Evolutionary conservation across 2,113 vertebrate genomes (phyloP).

Genomic region (Halichoeres trimaculatus): DNA sequence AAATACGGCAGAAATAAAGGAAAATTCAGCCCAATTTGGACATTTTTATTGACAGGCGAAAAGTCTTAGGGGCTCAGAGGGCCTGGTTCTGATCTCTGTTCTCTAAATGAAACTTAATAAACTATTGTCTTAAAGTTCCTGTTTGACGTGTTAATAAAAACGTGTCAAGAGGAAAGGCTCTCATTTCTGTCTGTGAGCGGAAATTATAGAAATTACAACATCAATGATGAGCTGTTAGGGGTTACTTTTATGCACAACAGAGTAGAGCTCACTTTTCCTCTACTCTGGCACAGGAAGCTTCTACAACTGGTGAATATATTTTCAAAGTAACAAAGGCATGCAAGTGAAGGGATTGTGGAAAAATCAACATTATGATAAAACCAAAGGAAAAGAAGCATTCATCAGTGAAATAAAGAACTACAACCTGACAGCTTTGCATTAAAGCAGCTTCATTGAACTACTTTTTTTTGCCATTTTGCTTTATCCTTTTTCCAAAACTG

Average conservation of each 20-base stretch:
- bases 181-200: neutral
- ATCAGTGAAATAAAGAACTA: no score
- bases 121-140: constrained; percentile 4
- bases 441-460: no score
- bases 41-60: neutral
- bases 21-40: neutral
- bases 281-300: neutral
- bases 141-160: constrained; percentile 4
- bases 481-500: no score
- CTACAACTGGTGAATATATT: neutral
- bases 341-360: no score
- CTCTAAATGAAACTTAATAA: constrained; percentile 1
- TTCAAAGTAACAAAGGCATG: no score
- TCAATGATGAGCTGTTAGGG: neutral
- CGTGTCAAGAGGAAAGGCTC: neutral
- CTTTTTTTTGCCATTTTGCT: no score
- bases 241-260: neutral
- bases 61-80: neutral
- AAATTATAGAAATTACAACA: neutral
- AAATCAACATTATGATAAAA: no score
- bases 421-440: no score
- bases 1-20: neutral
- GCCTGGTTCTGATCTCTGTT: constrained; percentile 3
- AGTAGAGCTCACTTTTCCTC: no score
- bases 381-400: no score